Percentiles rank a stretch among this genome's conserved stretches.
These are phyloP conservation scores for Phoenicopterus ruber DNA, from an alignment of 2,113 vertebrate species.

Conservation along the genomic window DNA sequence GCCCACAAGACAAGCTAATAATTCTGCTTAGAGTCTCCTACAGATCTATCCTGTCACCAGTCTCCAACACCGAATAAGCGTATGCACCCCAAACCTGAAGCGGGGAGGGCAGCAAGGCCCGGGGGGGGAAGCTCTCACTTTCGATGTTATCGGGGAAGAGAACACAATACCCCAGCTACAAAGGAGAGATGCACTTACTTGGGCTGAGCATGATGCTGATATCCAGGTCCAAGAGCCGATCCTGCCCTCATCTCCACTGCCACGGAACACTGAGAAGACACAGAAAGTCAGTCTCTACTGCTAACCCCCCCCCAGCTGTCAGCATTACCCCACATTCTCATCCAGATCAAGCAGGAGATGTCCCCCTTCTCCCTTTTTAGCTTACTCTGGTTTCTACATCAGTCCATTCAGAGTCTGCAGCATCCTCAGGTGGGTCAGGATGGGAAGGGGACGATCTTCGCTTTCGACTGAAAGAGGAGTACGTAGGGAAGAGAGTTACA, in stretches of 20 bases:
- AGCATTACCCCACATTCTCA: neutral
- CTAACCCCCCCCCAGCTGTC: neutral
- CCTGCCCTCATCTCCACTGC: constrained; percentile 92
- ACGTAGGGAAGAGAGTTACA: rapidly evolving
- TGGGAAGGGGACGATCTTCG: constrained; percentile 79
- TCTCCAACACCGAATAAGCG: neutral
- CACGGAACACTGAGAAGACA: constrained; percentile 83
- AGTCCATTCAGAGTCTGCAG: constrained; percentile 82
- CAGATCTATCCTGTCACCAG: neutral
- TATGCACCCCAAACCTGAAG: rapidly evolving
- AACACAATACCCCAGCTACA: too few species aligned
- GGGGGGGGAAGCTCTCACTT: rapidly evolving
- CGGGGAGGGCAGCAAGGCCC: neutral
- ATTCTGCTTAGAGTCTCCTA: neutral
- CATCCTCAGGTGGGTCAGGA: constrained; percentile 40
- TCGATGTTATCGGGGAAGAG: neutral
- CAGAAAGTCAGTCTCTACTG: neutral
- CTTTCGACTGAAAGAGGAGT: constrained; percentile 75
- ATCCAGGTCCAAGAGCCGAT: constrained; percentile 86
- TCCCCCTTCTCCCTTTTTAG: neutral
- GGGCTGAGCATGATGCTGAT: constrained; percentile 84
- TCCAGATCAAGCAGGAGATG: rapidly evolving
- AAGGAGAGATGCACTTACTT: constrained; percentile 80
- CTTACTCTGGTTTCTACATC: constrained; percentile 93
- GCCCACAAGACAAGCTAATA: neutral